Evolutionary conservation across 2,113 vertebrate genomes (phyloP).

Genomic region (Apus apus): DNA sequence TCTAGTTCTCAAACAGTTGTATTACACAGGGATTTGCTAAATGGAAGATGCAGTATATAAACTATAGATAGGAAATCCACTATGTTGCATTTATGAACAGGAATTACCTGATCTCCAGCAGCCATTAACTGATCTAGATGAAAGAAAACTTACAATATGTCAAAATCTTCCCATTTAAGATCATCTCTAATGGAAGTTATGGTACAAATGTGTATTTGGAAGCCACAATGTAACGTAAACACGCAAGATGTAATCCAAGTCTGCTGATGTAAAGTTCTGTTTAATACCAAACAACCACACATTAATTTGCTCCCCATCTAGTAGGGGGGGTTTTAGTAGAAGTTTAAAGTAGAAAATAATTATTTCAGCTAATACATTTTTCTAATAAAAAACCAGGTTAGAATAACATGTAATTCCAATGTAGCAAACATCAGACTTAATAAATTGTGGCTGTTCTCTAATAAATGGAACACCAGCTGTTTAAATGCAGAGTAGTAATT

Average conservation of each 20-base stretch:
- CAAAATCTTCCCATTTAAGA: background rate
- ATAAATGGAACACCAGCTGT: background rate
- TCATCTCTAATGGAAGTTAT: background rate
- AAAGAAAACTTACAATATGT: background rate
- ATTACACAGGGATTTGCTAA: background rate
- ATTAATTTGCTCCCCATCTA: background rate
- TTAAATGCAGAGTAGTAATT: slow-evolving; percentile 6
- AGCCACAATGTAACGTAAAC: background rate
- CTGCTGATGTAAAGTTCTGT: background rate
- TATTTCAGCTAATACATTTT: background rate
- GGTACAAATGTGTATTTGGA: fast-evolving
- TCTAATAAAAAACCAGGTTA: background rate
- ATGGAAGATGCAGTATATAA: background rate
- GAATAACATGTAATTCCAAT: background rate
- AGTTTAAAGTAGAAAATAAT: background rate
- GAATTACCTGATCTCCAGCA: background rate
- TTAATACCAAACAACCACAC: background rate
- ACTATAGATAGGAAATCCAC: background rate
- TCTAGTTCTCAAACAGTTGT: background rate
- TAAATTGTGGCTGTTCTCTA: background rate
- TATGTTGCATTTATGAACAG: background rate
- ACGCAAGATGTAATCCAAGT: fast-evolving
- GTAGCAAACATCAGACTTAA: background rate
- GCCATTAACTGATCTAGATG: background rate
- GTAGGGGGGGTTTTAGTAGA: background rate